These are phyloP conservation scores for Onychostoma macrolepis DNA, from an alignment of 2,113 vertebrate species.

Conservation along the genomic window DNA sequence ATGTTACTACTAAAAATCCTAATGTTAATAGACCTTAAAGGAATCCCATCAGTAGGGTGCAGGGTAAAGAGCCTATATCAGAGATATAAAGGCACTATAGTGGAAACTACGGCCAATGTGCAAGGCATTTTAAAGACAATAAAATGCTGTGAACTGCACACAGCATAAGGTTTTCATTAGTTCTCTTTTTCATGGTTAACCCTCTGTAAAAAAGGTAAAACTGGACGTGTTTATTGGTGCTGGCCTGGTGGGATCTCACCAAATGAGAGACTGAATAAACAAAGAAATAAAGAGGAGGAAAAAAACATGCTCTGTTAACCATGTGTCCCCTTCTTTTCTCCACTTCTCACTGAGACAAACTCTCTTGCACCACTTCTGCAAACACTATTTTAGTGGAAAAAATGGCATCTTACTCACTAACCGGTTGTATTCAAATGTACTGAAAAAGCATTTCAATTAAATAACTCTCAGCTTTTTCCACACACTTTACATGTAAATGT, in stretches of 20 bases:
- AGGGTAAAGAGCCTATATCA: not conserved
- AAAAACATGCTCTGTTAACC: not conserved
- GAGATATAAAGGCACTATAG: slow-evolving; percentile 24
- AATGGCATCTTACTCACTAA: not conserved
- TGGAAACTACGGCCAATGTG: slow-evolving; percentile 9
- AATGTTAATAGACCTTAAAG: slow-evolving; percentile 30
- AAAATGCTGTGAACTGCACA: slow-evolving; percentile 16
- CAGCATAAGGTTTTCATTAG: slow-evolving; percentile 20
- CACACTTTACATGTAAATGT: not conserved
- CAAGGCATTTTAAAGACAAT: slow-evolving; percentile 19
- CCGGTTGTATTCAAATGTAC: not conserved
- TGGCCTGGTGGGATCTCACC: not conserved
- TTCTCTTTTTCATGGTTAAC: slow-evolving; percentile 15
- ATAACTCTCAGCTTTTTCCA: not conserved
- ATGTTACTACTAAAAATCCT: slow-evolving; percentile 29
- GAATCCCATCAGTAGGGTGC: slow-evolving; percentile 8
- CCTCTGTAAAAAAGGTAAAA: slow-evolving; percentile 21
- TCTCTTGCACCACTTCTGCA: not conserved
- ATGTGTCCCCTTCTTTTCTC: not conserved
- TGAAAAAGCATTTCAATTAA: not conserved
- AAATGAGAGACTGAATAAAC: not conserved
- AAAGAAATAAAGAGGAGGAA: not conserved
- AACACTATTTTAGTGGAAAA: not conserved
- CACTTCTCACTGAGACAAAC: not conserved
- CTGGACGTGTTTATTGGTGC: not conserved